phyloP scores from a whole-genome alignment of 2,797 vertebrate genomes.

The Hoplostethus mediterraneus region DNA sequence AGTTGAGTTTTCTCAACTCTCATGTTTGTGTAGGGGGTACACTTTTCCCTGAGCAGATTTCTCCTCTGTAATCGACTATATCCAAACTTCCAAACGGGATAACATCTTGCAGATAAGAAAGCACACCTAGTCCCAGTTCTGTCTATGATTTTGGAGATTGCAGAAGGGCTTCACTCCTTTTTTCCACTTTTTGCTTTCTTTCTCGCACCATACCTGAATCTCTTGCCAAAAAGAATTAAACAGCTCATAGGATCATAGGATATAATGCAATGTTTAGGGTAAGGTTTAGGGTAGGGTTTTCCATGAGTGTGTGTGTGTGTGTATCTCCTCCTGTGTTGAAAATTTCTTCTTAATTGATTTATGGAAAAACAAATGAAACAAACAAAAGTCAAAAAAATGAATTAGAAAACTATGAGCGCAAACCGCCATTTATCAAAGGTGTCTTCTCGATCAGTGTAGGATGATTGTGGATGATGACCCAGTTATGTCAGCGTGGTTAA shows the following conservation, averaged over 20 bases:
- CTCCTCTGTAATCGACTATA: neutral
- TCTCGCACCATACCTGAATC: neutral
- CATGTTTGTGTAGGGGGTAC: neutral
- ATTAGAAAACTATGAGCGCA: slow-evolving; percentile 1
- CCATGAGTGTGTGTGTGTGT: neutral
- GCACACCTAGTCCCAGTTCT: neutral
- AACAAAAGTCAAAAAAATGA: neutral
- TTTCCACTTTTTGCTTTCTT: neutral
- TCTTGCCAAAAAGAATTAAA: neutral
- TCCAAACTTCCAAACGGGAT: neutral
- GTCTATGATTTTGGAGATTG: neutral
- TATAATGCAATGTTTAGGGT: no score
- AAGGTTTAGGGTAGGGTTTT: no score
- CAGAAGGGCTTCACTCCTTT: neutral
- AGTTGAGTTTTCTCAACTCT: neutral
- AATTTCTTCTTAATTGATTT: neutral
- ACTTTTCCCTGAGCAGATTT: neutral
- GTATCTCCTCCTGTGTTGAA: neutral
- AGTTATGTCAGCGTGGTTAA: slow-evolving; percentile 78
- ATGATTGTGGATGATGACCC: slow-evolving; percentile 61
- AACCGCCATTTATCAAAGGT: slow-evolving; percentile 39
- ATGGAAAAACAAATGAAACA: slow-evolving; percentile 5
- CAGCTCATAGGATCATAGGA: no score
- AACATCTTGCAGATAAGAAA: neutral
- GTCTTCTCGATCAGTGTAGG: slow-evolving; percentile 49